Base-by-base conservation (phyloP, 2,888 invertebrate species). In the Xanthia icteritia region DNA sequence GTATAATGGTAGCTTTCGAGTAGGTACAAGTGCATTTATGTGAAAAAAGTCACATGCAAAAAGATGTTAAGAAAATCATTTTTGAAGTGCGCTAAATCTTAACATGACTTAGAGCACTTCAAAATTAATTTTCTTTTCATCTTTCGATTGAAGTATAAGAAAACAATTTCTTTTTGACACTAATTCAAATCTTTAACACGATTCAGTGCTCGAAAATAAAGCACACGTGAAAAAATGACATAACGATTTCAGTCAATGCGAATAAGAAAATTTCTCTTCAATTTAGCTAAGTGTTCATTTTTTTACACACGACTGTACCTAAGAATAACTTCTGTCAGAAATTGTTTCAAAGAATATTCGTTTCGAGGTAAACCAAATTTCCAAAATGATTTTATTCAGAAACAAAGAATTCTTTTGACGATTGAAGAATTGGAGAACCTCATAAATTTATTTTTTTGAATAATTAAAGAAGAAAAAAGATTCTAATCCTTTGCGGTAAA, bases 221-320 rank as follows among this genome's bases (percentile, higher is more conserved):
- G 48, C 39, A 23, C 11, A 58, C n/a, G 5, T 70, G 54, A 27
- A 20, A 51, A 69, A 64, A 17, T 4, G 1, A 31, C 17, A 39
- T 63, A 56, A 61, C 45, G 23, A 45, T 61, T 69, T 45, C 54
- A 54, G 39, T 81, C 48, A 51, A 73, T 20, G 15, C 39, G 56
- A 56, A 64, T 13, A 42, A 65, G 9, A 65, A 81, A 65, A 73
- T 58, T 73, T 51, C n/a, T 51, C 23, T 27, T 81, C 42, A 81
- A 78, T 73, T 78, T 58, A 27, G 20, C 63, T 31, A 64, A 77
- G 73, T 80, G 81, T 72, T 36, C n/a, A 73, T n/a, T 51, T 76
- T 51, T 64, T 64, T 58, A 58, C 63, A 42, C 80, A 48, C 3
- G 48, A 31, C 17, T 73, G 73, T 78, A 45, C 27, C 17, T n/a